Conservation (phyloP, 2,113 vertebrate genomes). For the Python bivittatus region DNA sequence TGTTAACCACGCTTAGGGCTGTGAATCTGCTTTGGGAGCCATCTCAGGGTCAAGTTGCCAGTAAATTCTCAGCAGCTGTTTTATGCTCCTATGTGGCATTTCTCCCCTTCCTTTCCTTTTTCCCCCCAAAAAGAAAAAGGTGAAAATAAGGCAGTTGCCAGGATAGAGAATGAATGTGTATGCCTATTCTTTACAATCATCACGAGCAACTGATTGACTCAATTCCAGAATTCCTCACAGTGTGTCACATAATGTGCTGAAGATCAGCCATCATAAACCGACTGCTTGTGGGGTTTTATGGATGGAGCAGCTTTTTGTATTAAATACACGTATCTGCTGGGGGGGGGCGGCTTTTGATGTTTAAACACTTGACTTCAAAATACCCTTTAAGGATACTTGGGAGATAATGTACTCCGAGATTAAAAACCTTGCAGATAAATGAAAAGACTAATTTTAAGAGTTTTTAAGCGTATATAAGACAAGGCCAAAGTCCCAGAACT, state of each 20-base stretch:
- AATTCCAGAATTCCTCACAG: conserved; percentile 48
- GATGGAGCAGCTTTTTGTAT: background rate
- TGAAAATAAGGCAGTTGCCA: conserved; percentile 42
- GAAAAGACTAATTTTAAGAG: conserved; percentile 28
- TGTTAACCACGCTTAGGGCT: conserved; percentile 60
- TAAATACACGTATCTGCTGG: background rate
- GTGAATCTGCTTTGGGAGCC: conserved; percentile 58
- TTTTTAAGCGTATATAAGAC: conserved; percentile 7
- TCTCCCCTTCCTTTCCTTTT: background rate
- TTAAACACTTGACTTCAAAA: conserved; percentile 55
- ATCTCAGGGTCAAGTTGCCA: conserved; percentile 65
- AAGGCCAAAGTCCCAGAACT: conserved; percentile 18
- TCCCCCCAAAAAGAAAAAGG: conserved; percentile 42
- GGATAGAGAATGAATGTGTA: conserved; percentile 52
- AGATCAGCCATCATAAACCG: conserved; percentile 49
- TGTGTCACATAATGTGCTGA: conserved; percentile 44
- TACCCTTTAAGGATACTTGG: conserved; percentile 16
- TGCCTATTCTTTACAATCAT: conserved; percentile 41
- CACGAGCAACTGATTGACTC: conserved; percentile 42
- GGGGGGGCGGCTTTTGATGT: conserved; percentile 51
- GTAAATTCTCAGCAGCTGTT: conserved; percentile 59
- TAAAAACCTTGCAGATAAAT: conserved; percentile 50
- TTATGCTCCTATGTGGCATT: conserved; percentile 42
- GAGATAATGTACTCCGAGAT: conserved; percentile 2
- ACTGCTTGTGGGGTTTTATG: conserved; percentile 44